Conservation (phyloP, 2,113 vertebrate genomes). For the Pitta sordida region DNA sequence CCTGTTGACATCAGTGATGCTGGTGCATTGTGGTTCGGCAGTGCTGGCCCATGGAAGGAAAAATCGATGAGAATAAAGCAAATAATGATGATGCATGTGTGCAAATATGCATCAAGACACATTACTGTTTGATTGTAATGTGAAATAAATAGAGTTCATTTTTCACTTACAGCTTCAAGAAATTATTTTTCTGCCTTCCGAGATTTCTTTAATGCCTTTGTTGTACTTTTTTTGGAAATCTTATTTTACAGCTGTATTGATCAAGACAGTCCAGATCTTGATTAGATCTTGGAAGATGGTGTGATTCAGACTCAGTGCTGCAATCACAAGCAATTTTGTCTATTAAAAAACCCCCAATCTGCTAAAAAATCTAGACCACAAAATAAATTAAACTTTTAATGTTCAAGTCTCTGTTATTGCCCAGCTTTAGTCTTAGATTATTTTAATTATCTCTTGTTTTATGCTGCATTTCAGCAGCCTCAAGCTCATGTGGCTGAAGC, state of each 20-base stretch:
- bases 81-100: constrained; percentile 26
- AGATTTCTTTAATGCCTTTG: constrained; percentile 28
- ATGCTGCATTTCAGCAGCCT: not conserved
- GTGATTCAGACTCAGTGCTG: not conserved
- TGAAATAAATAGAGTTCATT: constrained; percentile 55
- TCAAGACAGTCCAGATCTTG: not conserved
- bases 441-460: not conserved
- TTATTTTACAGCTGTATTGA: constrained; percentile 14
- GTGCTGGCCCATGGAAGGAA: not conserved
- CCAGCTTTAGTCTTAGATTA: not conserved
- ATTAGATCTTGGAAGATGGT: not conserved
- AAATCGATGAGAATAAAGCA: constrained; percentile 30
- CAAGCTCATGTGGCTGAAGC: not conserved
- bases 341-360: not conserved
- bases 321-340: not conserved
- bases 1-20: not conserved
- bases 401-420: not conserved
- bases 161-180: constrained; percentile 29
- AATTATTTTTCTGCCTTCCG: not conserved
- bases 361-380: not conserved
- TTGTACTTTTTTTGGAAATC: constrained; percentile 3
- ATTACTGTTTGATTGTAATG: constrained; percentile 27
- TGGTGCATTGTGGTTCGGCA: not conserved
- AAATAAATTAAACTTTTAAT: not conserved
- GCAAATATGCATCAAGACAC: constrained; percentile 7